Conservation (phyloP, 2,113 vertebrate genomes). For the Alethe diademata region DNA sequence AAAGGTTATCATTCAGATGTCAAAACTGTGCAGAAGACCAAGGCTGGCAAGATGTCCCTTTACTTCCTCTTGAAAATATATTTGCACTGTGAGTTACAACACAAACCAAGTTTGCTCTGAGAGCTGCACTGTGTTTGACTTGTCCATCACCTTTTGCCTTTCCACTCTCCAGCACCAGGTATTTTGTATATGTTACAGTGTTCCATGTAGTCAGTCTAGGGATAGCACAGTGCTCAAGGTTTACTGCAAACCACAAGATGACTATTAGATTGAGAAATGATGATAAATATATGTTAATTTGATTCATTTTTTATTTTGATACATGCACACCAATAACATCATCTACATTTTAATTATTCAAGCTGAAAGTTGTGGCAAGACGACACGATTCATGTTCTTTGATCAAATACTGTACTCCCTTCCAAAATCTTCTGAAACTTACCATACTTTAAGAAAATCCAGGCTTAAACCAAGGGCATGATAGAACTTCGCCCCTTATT, state of each 20-base stretch:
- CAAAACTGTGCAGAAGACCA: not conserved
- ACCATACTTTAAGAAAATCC: not conserved
- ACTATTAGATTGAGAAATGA: not conserved
- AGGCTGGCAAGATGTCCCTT: not conserved
- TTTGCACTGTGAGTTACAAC: not conserved
- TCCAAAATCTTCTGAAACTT: not conserved
- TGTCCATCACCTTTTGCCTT: not conserved
- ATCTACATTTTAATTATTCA: not conserved
- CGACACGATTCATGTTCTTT: not conserved
- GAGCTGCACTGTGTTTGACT: not conserved
- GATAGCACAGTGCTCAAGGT: not conserved
- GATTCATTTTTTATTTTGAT: not conserved
- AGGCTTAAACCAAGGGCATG: not conserved
- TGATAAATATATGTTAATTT: not conserved
- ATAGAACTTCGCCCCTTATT: not conserved
- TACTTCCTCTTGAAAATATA: not conserved
- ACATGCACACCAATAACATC: accelerated
- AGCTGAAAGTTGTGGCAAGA: not conserved
- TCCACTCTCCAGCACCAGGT: not conserved
- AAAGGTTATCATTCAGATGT: not conserved
- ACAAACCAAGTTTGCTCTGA: not conserved
- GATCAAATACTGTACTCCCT: not conserved
- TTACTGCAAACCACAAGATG: not conserved
- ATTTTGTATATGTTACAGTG: not conserved
- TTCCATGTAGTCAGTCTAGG: not conserved